Evolutionary conservation across 2,888 invertebrate species (phyloP), one percentile per base, ranked within the genome.

Genomic region (Teleiodes luculella): DNA sequence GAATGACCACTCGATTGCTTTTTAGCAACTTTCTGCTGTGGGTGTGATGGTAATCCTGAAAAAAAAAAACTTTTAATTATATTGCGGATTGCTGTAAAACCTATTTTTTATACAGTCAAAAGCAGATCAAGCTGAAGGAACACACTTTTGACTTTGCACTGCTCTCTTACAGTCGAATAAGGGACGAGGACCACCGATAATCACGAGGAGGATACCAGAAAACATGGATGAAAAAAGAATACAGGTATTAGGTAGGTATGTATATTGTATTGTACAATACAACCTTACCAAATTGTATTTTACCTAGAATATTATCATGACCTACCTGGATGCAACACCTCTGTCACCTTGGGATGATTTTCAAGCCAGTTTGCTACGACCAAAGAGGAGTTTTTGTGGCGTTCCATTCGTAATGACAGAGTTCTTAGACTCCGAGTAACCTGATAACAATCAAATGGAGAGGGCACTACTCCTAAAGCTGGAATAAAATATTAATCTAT

Each of bases 341-440:
- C 92, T 30, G 92, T 91, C 18, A 99, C 94, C 65, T 92, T 92
- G 0, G 95, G 92, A 83, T 98, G 97, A 0, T 83, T 82, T 74
- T 96, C 94, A 49, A 99, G 88, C 88, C 92, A 98, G 61, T 93
- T 91, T 0, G 97, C 98, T 33, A 98, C 92, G 1, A 90, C 87
- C 52, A 96, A 67, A 0, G 95, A 94, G 62, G 94, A 98, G 58
- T 91, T 91, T 83, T 94, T 94, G 78, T 98, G 98, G 63, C 95
- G 93, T 61, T 95, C 92, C 98, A 99, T 98, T 53, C 99, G 91
- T 28, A 99, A 68, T 4, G 96, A 94, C 24, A 99, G 90, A 0
- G 99, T 99, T 87, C 98, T 99, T 57, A 99, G 85, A 70, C 98
- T 97, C 59, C 97, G 92, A 74, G 96, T 97, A 0, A 98, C 97